These are phyloP conservation scores for Gymnodraco acuticeps DNA, from an alignment of 2,797 vertebrate genomes.

Conservation along the genomic window DNA sequence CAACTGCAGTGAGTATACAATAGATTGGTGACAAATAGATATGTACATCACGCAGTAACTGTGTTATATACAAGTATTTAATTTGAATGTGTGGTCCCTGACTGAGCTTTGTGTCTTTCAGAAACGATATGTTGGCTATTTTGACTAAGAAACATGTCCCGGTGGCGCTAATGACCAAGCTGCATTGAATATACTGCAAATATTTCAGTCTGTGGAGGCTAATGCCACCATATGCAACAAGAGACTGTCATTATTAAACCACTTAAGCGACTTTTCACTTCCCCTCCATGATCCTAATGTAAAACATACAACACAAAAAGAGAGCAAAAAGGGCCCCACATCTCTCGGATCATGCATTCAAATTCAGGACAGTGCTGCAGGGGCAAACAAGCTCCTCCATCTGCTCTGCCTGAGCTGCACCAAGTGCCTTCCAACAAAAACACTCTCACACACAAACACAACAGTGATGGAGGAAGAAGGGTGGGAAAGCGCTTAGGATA, in stretches of 20 bases:
- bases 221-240: background rate
- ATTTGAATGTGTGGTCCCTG: conserved; percentile 12
- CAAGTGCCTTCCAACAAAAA: conserved; percentile 34
- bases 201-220: background rate
- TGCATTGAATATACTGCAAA: background rate
- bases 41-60: conserved; percentile 9
- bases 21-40: conserved; percentile 27
- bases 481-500: background rate
- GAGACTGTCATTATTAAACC: conserved; percentile 4
- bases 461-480: background rate
- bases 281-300: background rate
- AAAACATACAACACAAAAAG: background rate
- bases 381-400: conserved; percentile 65
- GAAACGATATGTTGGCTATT: background rate
- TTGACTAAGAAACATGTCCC: background rate
- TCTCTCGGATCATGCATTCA: conserved; percentile 50
- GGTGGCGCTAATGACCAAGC: background rate
- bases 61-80: conserved; percentile 12
- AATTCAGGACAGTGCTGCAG: conserved; percentile 71
- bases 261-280: background rate
- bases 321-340: conserved; percentile 28
- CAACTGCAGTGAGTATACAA: conserved; percentile 28
- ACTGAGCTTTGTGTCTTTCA: background rate
- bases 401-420: conserved; percentile 57
- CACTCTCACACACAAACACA: background rate